These are phyloP conservation scores for Spodoptera exigua DNA, from an alignment of 2,888 invertebrate genomes.

Conservation along the genomic window DNA sequence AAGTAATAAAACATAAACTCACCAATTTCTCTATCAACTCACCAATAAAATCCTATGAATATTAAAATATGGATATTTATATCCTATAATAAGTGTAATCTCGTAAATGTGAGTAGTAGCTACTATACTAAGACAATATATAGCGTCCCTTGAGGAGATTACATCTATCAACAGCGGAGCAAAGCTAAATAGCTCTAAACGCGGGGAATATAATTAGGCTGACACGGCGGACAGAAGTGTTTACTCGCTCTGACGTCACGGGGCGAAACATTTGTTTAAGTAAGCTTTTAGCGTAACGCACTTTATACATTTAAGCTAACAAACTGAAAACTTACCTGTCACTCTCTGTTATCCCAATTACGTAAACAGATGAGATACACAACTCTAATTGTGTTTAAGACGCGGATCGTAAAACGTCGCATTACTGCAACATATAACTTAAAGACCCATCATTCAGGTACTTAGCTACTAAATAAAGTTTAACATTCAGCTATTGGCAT, in stretches of 20 bases:
- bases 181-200: neutral
- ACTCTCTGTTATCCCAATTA: no score
- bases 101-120: conserved; percentile 3
- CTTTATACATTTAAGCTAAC: neutral
- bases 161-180: conserved; percentile 1
- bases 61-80: neutral
- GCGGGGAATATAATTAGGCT: conserved; percentile 20
- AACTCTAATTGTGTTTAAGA: no score
- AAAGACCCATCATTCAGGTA: no score
- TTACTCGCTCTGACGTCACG: neutral
- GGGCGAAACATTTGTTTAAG: neutral
- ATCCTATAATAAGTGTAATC: conserved; percentile 1
- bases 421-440: no score
- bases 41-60: no score
- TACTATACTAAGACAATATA: conserved; percentile 4
- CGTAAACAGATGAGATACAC: no score
- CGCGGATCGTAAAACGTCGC: no score
- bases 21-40: no score
- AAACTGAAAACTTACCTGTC: no score
- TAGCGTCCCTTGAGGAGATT: conserved; percentile 5
- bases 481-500: conserved; percentile 1
- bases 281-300: neutral
- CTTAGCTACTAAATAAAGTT: no score
- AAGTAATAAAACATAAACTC: no score
- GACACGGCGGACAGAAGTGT: neutral